These are phyloP conservation scores for Eristalinus sepulchralis DNA, from an alignment of 2,888 invertebrate species.

Conservation along the genomic window DNA sequence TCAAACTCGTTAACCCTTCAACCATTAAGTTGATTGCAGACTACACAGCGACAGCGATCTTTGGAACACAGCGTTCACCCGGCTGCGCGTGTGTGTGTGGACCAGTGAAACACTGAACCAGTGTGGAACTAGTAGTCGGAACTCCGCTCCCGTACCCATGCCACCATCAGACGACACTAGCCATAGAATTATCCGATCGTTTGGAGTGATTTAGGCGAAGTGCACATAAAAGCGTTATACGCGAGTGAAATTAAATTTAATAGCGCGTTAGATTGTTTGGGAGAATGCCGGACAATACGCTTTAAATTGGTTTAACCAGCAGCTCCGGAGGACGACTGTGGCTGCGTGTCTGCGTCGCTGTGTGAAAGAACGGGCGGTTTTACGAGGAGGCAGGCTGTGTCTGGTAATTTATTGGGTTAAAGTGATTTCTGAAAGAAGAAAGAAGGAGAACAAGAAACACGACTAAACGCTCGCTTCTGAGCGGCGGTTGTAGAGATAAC, in stretches of 20 bases:
- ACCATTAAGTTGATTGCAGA: conserved; percentile 60
- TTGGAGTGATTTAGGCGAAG: conserved; percentile 35
- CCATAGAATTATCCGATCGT: conserved; percentile 41
- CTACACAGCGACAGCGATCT: conserved; percentile 26
- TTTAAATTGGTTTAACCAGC: conserved; percentile 64
- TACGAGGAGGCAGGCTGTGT: conserved; percentile 31
- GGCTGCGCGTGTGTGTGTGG: background rate
- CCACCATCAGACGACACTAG: background rate
- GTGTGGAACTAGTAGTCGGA: background rate
- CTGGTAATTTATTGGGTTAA: conserved; percentile 55
- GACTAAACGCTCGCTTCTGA: background rate
- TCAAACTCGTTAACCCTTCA: conserved; percentile 68
- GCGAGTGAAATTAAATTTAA: conserved; percentile 63
- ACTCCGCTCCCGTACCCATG: background rate
- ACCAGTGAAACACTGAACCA: background rate
- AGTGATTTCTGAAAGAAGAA: conserved; percentile 29
- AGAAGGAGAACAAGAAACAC: background rate
- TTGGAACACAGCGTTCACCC: background rate
- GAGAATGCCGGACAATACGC: conserved; percentile 57
- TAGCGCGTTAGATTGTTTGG: conserved; percentile 61
- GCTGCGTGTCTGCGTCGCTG: background rate
- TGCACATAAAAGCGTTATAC: conserved; percentile 33
- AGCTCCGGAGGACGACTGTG: conserved; percentile 17
- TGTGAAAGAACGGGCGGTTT: conserved; percentile 41
- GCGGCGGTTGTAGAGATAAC: background rate